Percentiles rank a stretch among this genome's conserved stretches.
These are phyloP conservation scores for Myanophis thanlyinensis DNA, from an alignment of 2,113 vertebrate genomes.

Conservation along the genomic window DNA sequence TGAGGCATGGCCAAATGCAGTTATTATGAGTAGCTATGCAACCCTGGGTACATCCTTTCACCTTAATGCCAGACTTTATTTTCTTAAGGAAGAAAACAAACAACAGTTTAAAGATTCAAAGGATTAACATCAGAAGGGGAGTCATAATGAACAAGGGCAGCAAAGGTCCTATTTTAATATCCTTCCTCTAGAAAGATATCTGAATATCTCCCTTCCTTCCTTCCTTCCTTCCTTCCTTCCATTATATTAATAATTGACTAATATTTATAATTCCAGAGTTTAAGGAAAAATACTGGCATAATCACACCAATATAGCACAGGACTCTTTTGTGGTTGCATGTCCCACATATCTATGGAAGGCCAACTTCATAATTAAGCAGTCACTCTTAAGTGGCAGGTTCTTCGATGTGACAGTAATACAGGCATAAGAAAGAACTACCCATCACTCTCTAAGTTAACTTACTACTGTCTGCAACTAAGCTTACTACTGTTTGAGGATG, in stretches of 20 bases:
- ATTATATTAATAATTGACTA: neutral
- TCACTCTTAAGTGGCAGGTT: neutral
- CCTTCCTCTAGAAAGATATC: neutral
- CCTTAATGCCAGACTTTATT: constrained; percentile 17
- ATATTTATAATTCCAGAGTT: neutral
- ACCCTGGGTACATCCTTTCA: constrained; percentile 8
- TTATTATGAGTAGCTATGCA: constrained; percentile 18
- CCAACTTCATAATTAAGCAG: neutral
- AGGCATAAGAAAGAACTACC: neutral
- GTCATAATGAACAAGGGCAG: neutral
- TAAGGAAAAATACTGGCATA: neutral
- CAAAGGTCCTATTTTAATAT: neutral
- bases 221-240: neutral
- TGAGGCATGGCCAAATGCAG: constrained; percentile 24
- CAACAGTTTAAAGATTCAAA: neutral
- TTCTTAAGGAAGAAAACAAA: constrained; percentile 11
- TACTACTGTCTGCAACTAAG: neutral
- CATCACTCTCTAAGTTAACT: neutral
- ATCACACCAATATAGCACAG: neutral
- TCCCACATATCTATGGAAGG: neutral
- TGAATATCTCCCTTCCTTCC: neutral
- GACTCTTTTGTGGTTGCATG: neutral
- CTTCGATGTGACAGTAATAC: neutral
- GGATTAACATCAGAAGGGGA: neutral
- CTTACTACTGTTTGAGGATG: neutral